phyloP scores from a whole-genome alignment of 2,797 vertebrate species.

The Cirrhinus mrigala region DNA sequence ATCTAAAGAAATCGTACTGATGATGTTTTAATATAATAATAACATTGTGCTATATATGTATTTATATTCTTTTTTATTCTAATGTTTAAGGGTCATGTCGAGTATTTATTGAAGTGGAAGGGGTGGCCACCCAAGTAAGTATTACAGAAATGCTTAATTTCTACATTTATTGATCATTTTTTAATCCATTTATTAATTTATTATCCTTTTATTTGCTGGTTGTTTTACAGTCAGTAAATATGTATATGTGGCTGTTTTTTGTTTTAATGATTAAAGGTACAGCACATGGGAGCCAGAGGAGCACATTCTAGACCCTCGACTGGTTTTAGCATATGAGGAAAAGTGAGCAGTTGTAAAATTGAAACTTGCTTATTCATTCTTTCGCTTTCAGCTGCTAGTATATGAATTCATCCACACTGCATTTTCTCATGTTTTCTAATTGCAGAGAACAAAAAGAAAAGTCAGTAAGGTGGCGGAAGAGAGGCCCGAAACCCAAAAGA shows the following conservation, averaged over 20 bases:
- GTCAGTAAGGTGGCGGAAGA: constrained; percentile 87
- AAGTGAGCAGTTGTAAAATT: constrained; percentile 82
- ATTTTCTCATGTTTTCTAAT: constrained; percentile 3
- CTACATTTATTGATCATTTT: background rate
- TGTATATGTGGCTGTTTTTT: background rate
- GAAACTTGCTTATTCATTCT: background rate
- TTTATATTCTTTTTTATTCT: too few species aligned
- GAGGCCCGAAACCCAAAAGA: constrained; percentile 90
- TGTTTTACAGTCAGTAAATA: background rate
- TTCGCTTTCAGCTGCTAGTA: background rate
- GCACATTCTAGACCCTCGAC: constrained; percentile 94
- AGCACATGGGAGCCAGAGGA: constrained; percentile 99
- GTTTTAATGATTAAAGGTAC: constrained; percentile 80
- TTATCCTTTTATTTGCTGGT: background rate
- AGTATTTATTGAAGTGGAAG: constrained; percentile 99
- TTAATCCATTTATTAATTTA: too few species aligned
- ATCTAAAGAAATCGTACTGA: constrained; percentile 8
- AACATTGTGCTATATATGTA: background rate
- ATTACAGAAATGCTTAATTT: background rate
- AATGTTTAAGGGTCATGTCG: constrained; percentile 90
- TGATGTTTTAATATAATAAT: background rate
- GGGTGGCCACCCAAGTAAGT: constrained; percentile 99
- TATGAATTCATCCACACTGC: background rate
- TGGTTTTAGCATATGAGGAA: constrained; percentile 94
- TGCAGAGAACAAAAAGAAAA: constrained; percentile 91